Evolutionary conservation across 2,113 vertebrate genomes (phyloP).

Genomic region (Bufo gargarizans): DNA sequence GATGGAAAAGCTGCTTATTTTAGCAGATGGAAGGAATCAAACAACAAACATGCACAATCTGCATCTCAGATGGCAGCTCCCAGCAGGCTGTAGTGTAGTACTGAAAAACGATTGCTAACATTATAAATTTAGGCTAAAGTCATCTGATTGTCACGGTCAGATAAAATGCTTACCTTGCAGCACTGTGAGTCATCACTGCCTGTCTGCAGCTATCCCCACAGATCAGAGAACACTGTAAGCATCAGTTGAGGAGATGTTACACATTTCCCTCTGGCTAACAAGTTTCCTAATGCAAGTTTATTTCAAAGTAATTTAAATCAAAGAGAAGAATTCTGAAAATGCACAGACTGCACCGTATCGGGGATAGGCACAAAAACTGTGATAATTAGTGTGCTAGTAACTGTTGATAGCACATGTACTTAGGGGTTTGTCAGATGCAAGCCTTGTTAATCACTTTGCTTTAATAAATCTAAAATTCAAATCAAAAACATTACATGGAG

Average conservation of each 20-base stretch:
- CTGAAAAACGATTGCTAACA: slow-evolving; percentile 39
- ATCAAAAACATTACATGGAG: neutral
- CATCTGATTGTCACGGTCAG: slow-evolving; percentile 56
- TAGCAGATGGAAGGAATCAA: slow-evolving; percentile 46
- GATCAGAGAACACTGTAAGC: slow-evolving; percentile 49
- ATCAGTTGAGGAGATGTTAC: slow-evolving; percentile 55
- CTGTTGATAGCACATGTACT: slow-evolving; percentile 1
- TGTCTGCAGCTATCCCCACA: slow-evolving; percentile 52
- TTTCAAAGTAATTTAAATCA: slow-evolving; percentile 52
- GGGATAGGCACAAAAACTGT: neutral
- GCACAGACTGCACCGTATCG: slow-evolving; percentile 15
- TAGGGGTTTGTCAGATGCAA: neutral
- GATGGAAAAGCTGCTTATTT: slow-evolving; percentile 19
- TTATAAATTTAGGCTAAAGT: slow-evolving; percentile 53
- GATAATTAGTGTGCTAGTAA: neutral
- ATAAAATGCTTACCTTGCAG: slow-evolving; percentile 58
- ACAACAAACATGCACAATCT: slow-evolving; percentile 42
- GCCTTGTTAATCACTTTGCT: neutral
- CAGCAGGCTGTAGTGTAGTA: slow-evolving; percentile 49
- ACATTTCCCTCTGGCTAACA: slow-evolving; percentile 52
- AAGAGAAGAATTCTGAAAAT: slow-evolving; percentile 20
- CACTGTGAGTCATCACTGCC: slow-evolving; percentile 54
- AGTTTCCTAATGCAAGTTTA: slow-evolving; percentile 51
- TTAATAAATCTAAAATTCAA: neutral
- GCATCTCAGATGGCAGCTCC: slow-evolving; percentile 35